phyloP scores from a whole-genome alignment of 2,113 vertebrate species.

The Aepyceros melampus region DNA sequence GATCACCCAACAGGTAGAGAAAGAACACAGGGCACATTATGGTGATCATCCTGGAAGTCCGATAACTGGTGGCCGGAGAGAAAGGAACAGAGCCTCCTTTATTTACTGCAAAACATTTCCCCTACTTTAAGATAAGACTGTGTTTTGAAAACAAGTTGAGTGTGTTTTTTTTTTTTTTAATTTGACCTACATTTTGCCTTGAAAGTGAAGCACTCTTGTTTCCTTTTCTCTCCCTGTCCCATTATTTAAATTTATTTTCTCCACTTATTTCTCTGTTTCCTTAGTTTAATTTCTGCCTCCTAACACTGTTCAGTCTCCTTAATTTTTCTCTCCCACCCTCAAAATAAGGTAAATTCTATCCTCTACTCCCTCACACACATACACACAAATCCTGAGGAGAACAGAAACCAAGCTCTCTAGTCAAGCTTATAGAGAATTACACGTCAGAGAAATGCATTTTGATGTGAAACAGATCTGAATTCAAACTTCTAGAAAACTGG shows the following conservation, averaged over 20 bases:
- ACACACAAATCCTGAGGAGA: neutral
- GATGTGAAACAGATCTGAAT: neutral
- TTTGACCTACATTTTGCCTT: neutral
- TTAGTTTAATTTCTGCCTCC: neutral
- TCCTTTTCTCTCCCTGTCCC: neutral
- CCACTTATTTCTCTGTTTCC: neutral
- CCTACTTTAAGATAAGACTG: neutral
- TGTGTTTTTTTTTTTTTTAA: neutral
- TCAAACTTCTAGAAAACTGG: neutral
- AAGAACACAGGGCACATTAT: neutral
- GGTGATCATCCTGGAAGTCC: rapidly evolving
- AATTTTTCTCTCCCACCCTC: constrained; percentile 19
- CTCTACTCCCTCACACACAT: neutral
- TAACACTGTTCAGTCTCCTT: neutral
- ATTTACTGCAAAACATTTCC: neutral
- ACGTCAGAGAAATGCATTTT: neutral
- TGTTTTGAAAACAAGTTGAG: neutral
- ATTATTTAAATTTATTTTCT: neutral
- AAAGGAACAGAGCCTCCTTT: neutral
- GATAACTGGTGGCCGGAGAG: rapidly evolving
- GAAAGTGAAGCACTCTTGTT: neutral
- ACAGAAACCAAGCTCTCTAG: neutral
- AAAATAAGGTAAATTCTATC: constrained; percentile 28
- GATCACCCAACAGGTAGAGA: neutral
- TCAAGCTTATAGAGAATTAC: constrained; percentile 2